Base-by-base conservation (phyloP, 2,113 vertebrate genomes). In the Eurystomus gularis region DNA sequence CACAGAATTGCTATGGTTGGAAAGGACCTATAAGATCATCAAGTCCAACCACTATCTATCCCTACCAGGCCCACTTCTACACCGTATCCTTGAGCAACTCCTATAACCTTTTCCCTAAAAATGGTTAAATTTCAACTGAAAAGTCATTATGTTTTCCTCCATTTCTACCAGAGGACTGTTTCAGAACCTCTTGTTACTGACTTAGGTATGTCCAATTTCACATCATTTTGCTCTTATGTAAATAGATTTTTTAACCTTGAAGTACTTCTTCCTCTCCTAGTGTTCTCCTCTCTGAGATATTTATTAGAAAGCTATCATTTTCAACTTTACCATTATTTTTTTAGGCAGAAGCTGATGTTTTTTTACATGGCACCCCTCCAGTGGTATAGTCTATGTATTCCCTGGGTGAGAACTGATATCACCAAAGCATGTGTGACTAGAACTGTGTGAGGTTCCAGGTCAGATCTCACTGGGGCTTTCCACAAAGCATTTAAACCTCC, bases 341-440 rank as follows among this genome's bases (percentile, higher is more conserved):
- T 25, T 66, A 31, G 31, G 48, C 68, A 86, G 57, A 72, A 85
- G 33, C 42, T 66, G 54, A 29, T 48, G 13, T 33, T 18, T 80
- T 21, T 44, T 80, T 80, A 55, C 9, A 9, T 18, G 10, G 26
- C 24, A 65, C 4, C 17, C 29, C 21, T 78, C 23, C 71, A 35
- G 54, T 10, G 26, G 1, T 44, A 25, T 52, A 69, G 9, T 13
- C 39, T 81, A 2, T 49, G 17, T 70, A 24, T 57, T 58, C 39
- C 8, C 57, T 82, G 35, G 6, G 7, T 78, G 51, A 86, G 42
- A 83, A 58, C 25, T 64, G 17, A 25, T 75, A 17, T 17, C 13
- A 31, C n/a, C 35, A 24, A 87, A 84, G 58, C 11, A 29, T 0
- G 0, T 5, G 15, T 37, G 15, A 66, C 6, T 31, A 78, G 11